phyloP scores from a whole-genome alignment of 1,140 invertebrate species.

The Hyposmocoma kahamanoa region DNA sequence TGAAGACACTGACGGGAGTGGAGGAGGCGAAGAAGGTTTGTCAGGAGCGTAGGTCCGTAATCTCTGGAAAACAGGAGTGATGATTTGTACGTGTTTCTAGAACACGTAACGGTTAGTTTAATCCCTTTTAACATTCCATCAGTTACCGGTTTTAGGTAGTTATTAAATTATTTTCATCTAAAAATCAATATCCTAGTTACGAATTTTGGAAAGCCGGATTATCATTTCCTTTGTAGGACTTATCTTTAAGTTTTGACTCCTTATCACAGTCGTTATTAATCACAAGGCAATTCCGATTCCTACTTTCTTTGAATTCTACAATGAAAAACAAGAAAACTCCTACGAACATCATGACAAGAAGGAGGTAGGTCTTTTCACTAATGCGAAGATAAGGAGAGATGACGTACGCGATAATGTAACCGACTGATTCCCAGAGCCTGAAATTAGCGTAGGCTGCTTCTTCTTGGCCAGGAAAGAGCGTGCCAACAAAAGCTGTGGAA shows the following conservation, averaged over 20 bases:
- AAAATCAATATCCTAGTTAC: too few species aligned
- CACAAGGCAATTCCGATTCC: constrained; percentile 27
- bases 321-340: constrained; percentile 78
- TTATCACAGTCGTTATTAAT: constrained; percentile 24
- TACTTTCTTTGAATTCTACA: constrained; percentile 51
- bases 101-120: too few species aligned
- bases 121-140: too few species aligned
- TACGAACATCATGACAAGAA: constrained; percentile 81
- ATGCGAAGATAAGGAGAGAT: constrained; percentile 87
- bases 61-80: too few species aligned
- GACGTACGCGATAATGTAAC: constrained; percentile 90
- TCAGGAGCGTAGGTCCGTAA: too few species aligned
- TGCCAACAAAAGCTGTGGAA: constrained; percentile 86
- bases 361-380: constrained; percentile 82
- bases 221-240: too few species aligned
- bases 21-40: too few species aligned
- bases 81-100: too few species aligned
- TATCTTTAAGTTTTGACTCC: too few species aligned
- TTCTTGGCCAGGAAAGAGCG: constrained; percentile 88
- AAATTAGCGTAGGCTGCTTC: constrained; percentile 96
- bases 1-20: too few species aligned
- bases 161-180: too few species aligned
- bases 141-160: too few species aligned
- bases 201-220: constrained; percentile 47
- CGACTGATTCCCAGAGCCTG: constrained; percentile 92